Evolutionary conservation across 2,113 vertebrate genomes (phyloP).

Genomic region (Erpornis zantholeuca): DNA sequence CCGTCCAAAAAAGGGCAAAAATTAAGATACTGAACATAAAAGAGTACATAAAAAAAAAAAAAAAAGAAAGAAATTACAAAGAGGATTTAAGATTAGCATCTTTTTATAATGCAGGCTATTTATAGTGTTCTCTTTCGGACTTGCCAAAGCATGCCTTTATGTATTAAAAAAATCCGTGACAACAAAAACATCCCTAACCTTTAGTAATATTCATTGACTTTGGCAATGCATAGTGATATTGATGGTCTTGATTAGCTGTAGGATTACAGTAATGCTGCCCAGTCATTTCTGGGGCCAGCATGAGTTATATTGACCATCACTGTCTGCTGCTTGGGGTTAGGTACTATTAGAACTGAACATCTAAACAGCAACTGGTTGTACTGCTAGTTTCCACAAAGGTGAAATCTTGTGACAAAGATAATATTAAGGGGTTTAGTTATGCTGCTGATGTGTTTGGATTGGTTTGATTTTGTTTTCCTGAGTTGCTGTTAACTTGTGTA

Average conservation of each 20-base stretch:
- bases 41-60: constrained; percentile 53
- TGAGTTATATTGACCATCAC: not conserved
- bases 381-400: not conserved
- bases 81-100: constrained; percentile 64
- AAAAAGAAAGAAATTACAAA: constrained; percentile 52
- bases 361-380: not conserved
- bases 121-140: constrained; percentile 44
- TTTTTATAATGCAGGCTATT: constrained; percentile 49
- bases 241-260: constrained; percentile 47
- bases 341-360: not conserved
- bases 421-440: not conserved
- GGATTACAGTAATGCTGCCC: constrained; percentile 20
- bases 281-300: not conserved
- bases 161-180: not conserved
- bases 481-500: constrained; percentile 19
- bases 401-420: not conserved
- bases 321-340: not conserved
- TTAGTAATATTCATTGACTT: constrained; percentile 35
- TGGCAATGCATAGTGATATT: not conserved
- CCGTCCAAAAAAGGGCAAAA: constrained; percentile 66
- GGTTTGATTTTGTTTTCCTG: constrained; percentile 37
- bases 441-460: not conserved
- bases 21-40: constrained; percentile 64
- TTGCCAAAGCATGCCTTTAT: constrained; percentile 45
- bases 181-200: not conserved